Percentiles rank a stretch among this genome's conserved stretches.
Evolutionary conservation across 2,797 vertebrate genomes (phyloP).

Genomic region (Margarornis squamiger): DNA sequence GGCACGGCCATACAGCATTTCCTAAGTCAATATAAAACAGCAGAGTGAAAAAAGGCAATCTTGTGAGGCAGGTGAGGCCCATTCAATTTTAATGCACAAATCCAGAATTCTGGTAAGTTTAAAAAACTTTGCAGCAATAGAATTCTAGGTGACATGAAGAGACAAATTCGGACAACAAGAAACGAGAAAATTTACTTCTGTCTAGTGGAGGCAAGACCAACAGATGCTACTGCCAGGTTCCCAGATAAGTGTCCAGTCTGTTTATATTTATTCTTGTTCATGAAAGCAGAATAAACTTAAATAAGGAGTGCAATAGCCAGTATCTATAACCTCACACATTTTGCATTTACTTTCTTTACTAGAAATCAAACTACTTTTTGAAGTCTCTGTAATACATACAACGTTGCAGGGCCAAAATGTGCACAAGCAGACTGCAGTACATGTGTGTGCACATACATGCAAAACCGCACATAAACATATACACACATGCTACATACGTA

Average conservation of each 20-base stretch:
- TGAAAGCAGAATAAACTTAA: not conserved
- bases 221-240: not conserved
- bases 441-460: not conserved
- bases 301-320: not conserved
- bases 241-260: not conserved
- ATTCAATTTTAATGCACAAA: not conserved
- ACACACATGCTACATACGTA: accelerated
- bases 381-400: not conserved
- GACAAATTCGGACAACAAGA: not conserved
- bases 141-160: not conserved
- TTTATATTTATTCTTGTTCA: not conserved
- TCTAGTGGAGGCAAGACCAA: not conserved
- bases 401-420: not conserved
- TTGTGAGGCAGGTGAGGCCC: not conserved
- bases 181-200: not conserved
- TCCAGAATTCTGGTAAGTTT: not conserved
- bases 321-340: not conserved
- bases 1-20: not conserved
- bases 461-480: accelerated
- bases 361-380: not conserved
- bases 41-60: not conserved
- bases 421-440: not conserved
- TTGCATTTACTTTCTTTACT: not conserved
- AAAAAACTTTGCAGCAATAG: not conserved
- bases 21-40: not conserved